Evolutionary conservation across 2,888 invertebrate species (phyloP), one percentile per base, ranked within the genome.

Genomic region (Cheilosia soror): DNA sequence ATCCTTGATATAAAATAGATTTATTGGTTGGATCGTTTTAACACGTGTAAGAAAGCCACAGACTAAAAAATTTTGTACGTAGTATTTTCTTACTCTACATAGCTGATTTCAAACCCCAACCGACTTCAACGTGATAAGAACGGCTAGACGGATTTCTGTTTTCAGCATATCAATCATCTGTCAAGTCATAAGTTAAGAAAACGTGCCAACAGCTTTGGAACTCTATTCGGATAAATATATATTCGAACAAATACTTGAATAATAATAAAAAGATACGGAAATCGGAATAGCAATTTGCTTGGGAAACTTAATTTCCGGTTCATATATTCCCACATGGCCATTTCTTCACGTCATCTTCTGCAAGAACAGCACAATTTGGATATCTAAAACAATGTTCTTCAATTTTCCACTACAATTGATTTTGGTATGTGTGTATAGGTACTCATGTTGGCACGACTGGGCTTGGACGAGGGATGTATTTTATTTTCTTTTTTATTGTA

Each of bases 361-460:
- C 29, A 44, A 27, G 44, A 42, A 62, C 44, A 47, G 27, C 65
- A 65, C 11, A 49, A 37, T 57, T 51, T 42, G 20, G 49, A 51
- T 31, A 66, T 42, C 76, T 58, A 44, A 66, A 57, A 51, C 66
- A 58, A 58, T 66, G 76, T 58, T 66, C 42, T 58, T 58, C 58
- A 76, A 76, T 76, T 76, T 76, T 66, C 57, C 51, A 51, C 58
- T 11, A 76, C 49, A 76, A 75, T 58, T 58, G 65, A 25, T 66
- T 76, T 31, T 20, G 40, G 49, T 72, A 44, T 72, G 33, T 11
- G 37, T 37, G 37, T 37, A 11, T 37, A 4, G 11, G 37, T 37
- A 11, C 37, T 11, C 37, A 37, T 51, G 25, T 20, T 27, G 9
- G 29, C 27, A 62, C 51, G 20, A 20, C 20, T 20, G 15, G 15